A percentile compares a stretch with the other conserved stretches of the same genome.
phyloP scores from a whole-genome alignment of 2,797 vertebrate genomes.

The Cichlasoma orientale region DNA sequence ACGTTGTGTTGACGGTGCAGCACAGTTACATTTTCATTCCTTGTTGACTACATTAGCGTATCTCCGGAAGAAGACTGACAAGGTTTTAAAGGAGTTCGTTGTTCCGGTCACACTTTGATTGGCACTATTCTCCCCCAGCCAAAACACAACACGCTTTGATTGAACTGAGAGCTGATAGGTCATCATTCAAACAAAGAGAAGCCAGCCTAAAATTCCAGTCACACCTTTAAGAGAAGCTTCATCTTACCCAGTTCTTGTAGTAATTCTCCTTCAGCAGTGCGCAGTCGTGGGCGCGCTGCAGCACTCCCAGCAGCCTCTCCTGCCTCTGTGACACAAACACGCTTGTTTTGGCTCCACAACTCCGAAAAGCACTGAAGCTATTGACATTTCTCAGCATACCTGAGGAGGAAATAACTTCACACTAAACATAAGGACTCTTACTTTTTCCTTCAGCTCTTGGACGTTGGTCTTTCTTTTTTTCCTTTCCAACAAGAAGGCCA shows the following conservation, averaged over 20 bases:
- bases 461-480: conserved; percentile 91
- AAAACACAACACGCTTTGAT: background rate
- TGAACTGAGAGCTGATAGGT: background rate
- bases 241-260: conserved; percentile 90
- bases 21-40: background rate
- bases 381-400: background rate
- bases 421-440: conserved; percentile 49
- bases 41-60: background rate
- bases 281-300: conserved; percentile 84
- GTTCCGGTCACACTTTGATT: background rate
- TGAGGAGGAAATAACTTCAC: background rate
- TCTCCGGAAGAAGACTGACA: background rate
- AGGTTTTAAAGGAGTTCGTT: background rate
- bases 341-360: background rate
- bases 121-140: background rate
- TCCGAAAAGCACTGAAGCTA: background rate
- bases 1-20: background rate
- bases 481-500: conserved; percentile 88
- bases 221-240: background rate
- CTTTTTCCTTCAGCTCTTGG: conserved; percentile 86
- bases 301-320: conserved; percentile 81
- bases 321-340: conserved; percentile 81
- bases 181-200: background rate
- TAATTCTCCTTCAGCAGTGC: conserved; percentile 83
- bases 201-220: background rate